Evolutionary conservation across 1,140 invertebrate species (phyloP).

Genomic region (Eriocheir sinensis): DNA sequence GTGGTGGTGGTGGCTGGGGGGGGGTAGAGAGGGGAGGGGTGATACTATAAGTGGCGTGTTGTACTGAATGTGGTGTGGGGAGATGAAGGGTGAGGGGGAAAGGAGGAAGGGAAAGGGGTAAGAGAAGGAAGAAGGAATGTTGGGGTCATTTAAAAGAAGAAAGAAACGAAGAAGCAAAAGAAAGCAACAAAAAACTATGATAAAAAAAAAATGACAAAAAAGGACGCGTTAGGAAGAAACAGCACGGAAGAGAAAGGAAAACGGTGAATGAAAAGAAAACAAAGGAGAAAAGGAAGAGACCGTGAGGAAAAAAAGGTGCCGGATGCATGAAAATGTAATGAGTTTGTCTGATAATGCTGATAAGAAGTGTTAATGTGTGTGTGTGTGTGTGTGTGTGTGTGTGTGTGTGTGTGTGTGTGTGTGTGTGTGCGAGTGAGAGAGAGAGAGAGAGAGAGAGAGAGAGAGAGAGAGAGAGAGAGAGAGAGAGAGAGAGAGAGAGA

Average conservation of each 20-base stretch:
- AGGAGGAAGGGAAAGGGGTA: not conserved
- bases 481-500: not conserved
- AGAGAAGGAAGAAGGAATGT: too few relatives aligned
- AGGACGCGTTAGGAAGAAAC: too few relatives aligned
- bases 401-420: too few relatives aligned
- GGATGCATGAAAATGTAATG: not conserved
- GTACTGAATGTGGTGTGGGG: not conserved
- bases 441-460: not conserved
- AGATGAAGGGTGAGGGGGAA: not conserved
- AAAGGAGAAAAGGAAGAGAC: not conserved
- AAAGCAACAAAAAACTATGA: too few relatives aligned
- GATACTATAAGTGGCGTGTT: not conserved
- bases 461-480: not conserved
- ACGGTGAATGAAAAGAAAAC: not conserved
- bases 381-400: too few relatives aligned
- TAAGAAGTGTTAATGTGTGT: too few relatives aligned
- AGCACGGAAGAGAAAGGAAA: too few relatives aligned
- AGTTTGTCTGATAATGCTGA: too few relatives aligned
- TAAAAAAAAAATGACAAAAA: too few relatives aligned
- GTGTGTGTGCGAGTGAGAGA: constrained; percentile 7
- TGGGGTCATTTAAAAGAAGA: too few relatives aligned
- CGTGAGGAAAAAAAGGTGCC: not conserved
- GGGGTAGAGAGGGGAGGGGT: not conserved
- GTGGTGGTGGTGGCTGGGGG: too few relatives aligned
- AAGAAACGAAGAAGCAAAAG: too few relatives aligned